A percentile compares a stretch with the other conserved stretches of the same genome.
These are phyloP conservation scores for cat (Felis catus) DNA, from an alignment of 2,113 vertebrate genomes.

Conservation along the genomic window DNA sequence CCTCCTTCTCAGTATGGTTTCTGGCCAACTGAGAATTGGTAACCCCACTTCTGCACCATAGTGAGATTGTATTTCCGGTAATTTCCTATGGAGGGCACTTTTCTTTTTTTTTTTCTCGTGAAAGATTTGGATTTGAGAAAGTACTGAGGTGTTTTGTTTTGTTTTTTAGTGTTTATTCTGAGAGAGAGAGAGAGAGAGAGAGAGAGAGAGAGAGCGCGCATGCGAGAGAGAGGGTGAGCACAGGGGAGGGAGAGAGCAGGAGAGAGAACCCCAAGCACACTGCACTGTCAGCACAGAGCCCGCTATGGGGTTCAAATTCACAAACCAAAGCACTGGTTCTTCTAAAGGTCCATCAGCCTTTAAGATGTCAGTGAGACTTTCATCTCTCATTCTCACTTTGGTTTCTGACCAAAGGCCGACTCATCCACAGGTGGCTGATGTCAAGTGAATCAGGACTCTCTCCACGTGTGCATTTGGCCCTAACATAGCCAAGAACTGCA, in stretches of 20 bases:
- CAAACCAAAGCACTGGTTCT: background rate
- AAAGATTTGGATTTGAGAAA: background rate
- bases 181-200: too few species aligned
- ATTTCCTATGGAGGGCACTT: background rate
- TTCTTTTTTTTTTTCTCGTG: background rate
- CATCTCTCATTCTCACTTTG: background rate
- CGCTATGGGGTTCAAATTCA: background rate
- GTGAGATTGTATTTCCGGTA: background rate
- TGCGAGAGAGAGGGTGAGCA: too few species aligned
- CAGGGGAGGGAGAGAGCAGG: too few species aligned
- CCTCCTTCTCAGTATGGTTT: background rate
- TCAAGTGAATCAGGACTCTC: background rate
- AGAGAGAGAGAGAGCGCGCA: too few species aligned
- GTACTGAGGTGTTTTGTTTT: too few species aligned
- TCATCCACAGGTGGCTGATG: background rate
- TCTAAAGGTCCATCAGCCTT: background rate
- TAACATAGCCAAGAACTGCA: background rate
- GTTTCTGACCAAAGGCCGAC: background rate
- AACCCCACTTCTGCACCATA: background rate
- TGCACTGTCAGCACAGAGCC: too few species aligned
- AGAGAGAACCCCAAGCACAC: too few species aligned
- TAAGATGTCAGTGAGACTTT: background rate
- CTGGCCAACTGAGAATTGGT: background rate
- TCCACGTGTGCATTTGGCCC: background rate
- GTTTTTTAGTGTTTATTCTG: too few species aligned